Evolutionary conservation across 2,888 invertebrate genomes (phyloP), one percentile per base, ranked within the genome.

Genomic region (Eilema sororculum): DNA sequence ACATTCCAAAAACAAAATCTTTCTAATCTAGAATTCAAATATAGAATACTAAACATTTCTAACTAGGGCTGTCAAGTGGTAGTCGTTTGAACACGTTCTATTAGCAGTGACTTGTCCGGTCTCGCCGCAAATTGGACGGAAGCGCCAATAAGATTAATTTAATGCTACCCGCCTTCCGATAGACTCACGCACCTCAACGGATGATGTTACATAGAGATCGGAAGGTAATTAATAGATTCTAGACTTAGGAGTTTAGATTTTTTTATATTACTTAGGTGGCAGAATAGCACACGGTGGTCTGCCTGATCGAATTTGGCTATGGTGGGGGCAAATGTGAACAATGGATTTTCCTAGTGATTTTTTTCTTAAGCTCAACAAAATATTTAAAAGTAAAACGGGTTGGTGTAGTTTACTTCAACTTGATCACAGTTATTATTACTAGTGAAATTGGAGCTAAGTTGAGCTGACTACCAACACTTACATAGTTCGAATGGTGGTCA

Each of bases 71-170:
- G 80, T 75, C 82, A 80, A 56, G 9, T 63, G 67, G 57, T 33
- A 58, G 46, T 58, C 59, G 28, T 72, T 52, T 22, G 33, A 71
- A 77, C 71, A 41, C 59, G 61, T 76, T 82, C 76, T 71, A 82
- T 80, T 77, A 73, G 75, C 68, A 13, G 3, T 30, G 78, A 80
- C 77, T 67, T 73, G 67, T 62, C 52, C 65, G 65, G 67, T 57
- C 66, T 9, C 67, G 41, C 33, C 46, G 72, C 69, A 71, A 79
- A 76, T 76, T 75, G 78, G 56, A 68, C 78, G 74, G 59, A 82
- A 79, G 74, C 77, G 77, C 78, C 69, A 83, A 82, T 82, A 69
- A 69, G 69, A 79, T 79, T 82, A 77, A 83, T 82, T 81, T 79
- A 72, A 79, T 67, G 81, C 81, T 78, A 82, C 58, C 71, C 77